Percentiles rank a stretch among this genome's conserved stretches.
phyloP scores from a whole-genome alignment of 2,113 vertebrate species.

The Nothoprocta pentlandii region DNA sequence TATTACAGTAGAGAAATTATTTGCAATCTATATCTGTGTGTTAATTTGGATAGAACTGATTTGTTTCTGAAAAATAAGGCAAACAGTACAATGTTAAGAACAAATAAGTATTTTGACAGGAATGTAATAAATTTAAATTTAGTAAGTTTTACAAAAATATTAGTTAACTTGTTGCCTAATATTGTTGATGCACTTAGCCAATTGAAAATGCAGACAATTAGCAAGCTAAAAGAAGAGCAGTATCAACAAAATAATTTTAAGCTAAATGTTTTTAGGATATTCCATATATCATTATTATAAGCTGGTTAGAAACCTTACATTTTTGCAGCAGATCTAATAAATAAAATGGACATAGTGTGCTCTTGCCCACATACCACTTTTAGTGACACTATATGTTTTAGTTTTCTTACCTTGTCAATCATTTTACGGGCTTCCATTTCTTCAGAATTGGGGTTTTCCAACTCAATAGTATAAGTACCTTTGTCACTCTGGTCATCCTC shows the following conservation, averaged over 20 bases:
- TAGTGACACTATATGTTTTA: not conserved
- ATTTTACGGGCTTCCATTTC: conserved; percentile 94
- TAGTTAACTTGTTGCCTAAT: not conserved
- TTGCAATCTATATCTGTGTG: not conserved
- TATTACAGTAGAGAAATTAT: not conserved
- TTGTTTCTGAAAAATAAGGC: not conserved
- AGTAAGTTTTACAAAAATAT: not conserved
- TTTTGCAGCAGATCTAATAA: not conserved
- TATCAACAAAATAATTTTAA: not conserved
- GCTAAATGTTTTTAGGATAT: not conserved
- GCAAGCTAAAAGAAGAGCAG: not conserved
- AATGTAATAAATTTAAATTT: not conserved
- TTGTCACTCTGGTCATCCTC: conserved; percentile 96
- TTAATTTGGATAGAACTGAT: not conserved
- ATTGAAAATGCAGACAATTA: not conserved
- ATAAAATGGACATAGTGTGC: not conserved
- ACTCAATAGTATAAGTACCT: conserved; percentile 95
- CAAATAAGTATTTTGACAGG: not conserved
- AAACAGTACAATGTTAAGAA: not conserved
- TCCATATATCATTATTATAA: not conserved
- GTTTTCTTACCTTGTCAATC: conserved; percentile 92
- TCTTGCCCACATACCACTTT: not conserved
- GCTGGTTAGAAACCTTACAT: not conserved
- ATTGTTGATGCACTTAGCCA: not conserved
- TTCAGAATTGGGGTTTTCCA: conserved; percentile 93